Base-by-base conservation (phyloP, 2,113 vertebrate species). In the Paramisgurnus dabryanus region DNA sequence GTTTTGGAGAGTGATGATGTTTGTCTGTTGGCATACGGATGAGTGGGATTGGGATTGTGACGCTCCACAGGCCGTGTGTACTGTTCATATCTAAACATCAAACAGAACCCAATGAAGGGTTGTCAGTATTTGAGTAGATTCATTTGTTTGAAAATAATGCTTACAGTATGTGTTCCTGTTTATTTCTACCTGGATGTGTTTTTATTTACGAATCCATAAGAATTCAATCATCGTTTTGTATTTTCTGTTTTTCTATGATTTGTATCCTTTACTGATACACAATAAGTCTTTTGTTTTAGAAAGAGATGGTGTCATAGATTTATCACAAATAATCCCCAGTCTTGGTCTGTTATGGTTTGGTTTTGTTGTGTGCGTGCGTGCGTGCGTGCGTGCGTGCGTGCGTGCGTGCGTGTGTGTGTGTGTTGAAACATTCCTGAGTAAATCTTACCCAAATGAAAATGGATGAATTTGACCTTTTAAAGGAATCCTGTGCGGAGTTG, bases 401-500 rank as follows among this genome's bases (percentile, higher is more conserved):
- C 22, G 22, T 22, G 22, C 1, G 22, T 22, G 22, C 1, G 22
- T 22, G 22, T 22, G 22, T 22, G 53, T 72, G 8, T 0, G 15
- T 0, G 15, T 58, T 27, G 66, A 79, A 79, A 4, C 27, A 5
- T 69, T 47, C 77, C 55, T 78, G 61, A 78, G 79, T 84, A 80
- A 79, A 68, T 22, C 53, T 80, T 69, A 45, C 76, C 85, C 73
- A 6, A 85, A 86, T 89, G 89, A 88, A 87, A 87, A 85, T 82
- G 60, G 77, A 70, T 87, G 68, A 70, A 83, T 65, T 67, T 89
- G 89, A 90, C 87, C 87, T 84, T 22, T 82, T 87, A 80, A 53
- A 85, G 87, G 89, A 92, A 91, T 90, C 85, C 88, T 81, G 88
- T 88, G 90, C 88, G 87, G 87, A 89, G 87, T 6, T 17, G 22